Base-by-base conservation (phyloP, 2,797 vertebrate genomes). In the Cygnus olor region DNA sequence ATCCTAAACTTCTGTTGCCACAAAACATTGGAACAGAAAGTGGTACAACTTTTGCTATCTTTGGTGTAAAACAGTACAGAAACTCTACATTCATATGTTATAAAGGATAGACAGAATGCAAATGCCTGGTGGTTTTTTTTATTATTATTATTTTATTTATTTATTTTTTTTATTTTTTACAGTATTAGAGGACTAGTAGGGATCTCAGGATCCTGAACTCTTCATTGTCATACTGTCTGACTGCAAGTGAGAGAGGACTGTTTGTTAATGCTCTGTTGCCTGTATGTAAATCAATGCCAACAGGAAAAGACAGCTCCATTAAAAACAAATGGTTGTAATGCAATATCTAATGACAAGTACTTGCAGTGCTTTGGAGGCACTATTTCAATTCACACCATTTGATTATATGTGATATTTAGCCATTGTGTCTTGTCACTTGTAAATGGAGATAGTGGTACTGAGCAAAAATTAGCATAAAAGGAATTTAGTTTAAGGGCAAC, bases 1-100 rank as follows among this genome's bases (percentile, higher is more conserved):
- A 80, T 90, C 60, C 61, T 87, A 95, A 90, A 94, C 69, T 93
- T 93, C 84, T 90, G 74, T 80, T 89, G 88, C 90, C 65, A 80
- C 47, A 40, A 87, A 94, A 87, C 34, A 63, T 80, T 91, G 80
- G 78, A 96, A 89, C 30, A 80, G 71, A 89, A 89, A 94, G 11
- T 83, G 49, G 49, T 27, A 88, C 16, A 51, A 11, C 28, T 19
- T 69, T 83, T 17, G 19, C 76, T 80, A 65, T 72, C 30, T 51
- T 94, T 93, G 51, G 9, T 56, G 18, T 7, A 89, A 91, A 93
- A 58, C 13, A 81, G 80, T 89, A 72, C 14, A 85, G 63, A 94
- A 68, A 57, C 7, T 60, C 28, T 47, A 7, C 19, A n/a, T 57
- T 65, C 21, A 24, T 47, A 42, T 36, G 14, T 15, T 56, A 1